These are phyloP conservation scores for Fistularia tabacaria DNA, from an alignment of 2,797 vertebrate genomes.

Conservation along the genomic window DNA sequence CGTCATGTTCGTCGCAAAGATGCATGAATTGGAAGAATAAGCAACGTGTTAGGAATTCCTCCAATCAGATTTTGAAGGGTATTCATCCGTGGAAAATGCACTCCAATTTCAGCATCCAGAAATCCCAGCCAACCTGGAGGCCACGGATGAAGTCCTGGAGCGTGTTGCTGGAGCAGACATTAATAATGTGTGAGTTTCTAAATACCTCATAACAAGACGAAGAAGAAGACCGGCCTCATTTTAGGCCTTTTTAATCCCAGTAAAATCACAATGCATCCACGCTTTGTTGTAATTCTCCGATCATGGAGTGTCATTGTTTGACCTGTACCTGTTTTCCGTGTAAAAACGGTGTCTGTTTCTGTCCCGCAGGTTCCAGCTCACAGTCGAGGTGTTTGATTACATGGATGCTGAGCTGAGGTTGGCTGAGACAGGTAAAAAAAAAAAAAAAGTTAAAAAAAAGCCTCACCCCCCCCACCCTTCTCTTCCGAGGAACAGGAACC, in stretches of 20 bases:
- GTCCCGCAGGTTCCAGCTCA: conserved; percentile 91
- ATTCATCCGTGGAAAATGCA: conserved; percentile 7
- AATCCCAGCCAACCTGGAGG: conserved; percentile 88
- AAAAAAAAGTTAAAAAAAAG: conserved; percentile 1
- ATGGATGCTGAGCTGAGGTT: conserved; percentile 91
- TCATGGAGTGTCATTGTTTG: conserved; percentile 3
- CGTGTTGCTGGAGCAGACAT: conserved; percentile 88
- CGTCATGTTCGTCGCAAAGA: not conserved
- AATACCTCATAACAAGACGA: no score
- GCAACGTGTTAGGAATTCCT: not conserved
- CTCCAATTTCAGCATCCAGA: conserved; percentile 78
- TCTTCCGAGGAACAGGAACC: conserved; percentile 48
- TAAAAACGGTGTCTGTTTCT: conserved; percentile 56
- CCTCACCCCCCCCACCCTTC: conserved; percentile 12
- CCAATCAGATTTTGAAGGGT: not conserved
- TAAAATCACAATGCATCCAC: no score
- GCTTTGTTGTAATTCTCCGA: no score
- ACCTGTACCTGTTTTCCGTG: conserved; percentile 21
- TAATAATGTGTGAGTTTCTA: conserved; percentile 89
- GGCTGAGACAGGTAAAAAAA: conserved; percentile 86
- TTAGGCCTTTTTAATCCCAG: not conserved
- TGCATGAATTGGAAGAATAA: not conserved
- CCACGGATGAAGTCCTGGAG: conserved; percentile 87
- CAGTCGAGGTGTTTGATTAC: conserved; percentile 97
- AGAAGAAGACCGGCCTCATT: no score